phyloP scores from a whole-genome alignment of 2,888 invertebrate species.

The Prosapia bicincta region DNA sequence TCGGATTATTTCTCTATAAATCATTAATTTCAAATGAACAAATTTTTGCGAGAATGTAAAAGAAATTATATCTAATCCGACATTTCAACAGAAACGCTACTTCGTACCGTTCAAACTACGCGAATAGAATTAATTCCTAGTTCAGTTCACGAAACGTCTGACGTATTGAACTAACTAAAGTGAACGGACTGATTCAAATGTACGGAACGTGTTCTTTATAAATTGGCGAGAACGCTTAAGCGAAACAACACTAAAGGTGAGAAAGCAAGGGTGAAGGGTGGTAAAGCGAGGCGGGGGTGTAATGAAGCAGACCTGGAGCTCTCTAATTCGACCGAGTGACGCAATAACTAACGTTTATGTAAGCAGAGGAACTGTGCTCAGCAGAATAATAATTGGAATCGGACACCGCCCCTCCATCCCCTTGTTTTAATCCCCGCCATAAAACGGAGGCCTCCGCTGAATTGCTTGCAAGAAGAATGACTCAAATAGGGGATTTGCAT shows the following conservation, averaged over 20 bases:
- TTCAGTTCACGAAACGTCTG: too few relatives aligned
- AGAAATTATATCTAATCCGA: too few relatives aligned
- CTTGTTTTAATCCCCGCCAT: slow-evolving; percentile 11
- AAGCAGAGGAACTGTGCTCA: slow-evolving; percentile 8
- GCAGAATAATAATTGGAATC: slow-evolving; percentile 12
- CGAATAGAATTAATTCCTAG: too few relatives aligned
- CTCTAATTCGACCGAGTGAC: not conserved
- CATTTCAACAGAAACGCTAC: too few relatives aligned
- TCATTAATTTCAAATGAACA: too few relatives aligned
- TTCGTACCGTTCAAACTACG: too few relatives aligned
- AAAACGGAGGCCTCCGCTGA: slow-evolving; percentile 7
- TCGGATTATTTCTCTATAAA: too few relatives aligned
- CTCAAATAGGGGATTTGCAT: slow-evolving; percentile 17
- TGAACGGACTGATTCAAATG: too few relatives aligned
- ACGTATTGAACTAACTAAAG: too few relatives aligned
- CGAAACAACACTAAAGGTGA: not conserved
- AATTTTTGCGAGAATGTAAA: too few relatives aligned
- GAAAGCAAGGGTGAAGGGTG: not conserved
- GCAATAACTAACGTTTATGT: slow-evolving; percentile 13
- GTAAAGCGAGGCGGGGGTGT: not conserved
- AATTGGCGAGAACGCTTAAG: not conserved
- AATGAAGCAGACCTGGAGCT: slow-evolving; percentile 6
- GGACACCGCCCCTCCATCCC: not conserved
- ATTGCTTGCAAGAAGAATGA: slow-evolving; percentile 13
- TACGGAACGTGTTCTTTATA: too few relatives aligned